phyloP scores from a whole-genome alignment of 2,888 invertebrate species.

The Leptodirus hochenwartii region DNA sequence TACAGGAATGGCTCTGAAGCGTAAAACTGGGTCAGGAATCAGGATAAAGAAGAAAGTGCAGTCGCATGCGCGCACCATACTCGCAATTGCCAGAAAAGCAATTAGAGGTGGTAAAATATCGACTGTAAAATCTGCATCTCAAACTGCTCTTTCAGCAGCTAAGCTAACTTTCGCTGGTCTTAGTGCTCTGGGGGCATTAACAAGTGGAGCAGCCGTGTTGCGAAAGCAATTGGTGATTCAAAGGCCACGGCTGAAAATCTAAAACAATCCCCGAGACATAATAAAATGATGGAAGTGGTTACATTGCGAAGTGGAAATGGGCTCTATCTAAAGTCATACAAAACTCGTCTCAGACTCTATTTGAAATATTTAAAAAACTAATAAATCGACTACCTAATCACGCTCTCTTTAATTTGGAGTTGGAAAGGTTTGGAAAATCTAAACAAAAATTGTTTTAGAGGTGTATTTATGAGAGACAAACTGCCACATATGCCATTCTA shows the following conservation, averaged over 20 bases:
- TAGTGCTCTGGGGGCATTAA: constrained; percentile 19
- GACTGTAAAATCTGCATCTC: no score
- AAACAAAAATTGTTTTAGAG: constrained; percentile 9
- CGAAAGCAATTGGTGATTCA: constrained; percentile 20
- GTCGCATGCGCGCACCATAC: no score
- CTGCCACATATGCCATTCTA: constrained; percentile 5
- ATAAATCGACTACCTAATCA: constrained; percentile 6
- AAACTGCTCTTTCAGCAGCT: no score
- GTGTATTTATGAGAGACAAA: constrained; percentile 8
- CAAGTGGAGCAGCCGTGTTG: constrained; percentile 21
- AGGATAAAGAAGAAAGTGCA: no score
- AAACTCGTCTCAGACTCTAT: constrained; percentile 7
- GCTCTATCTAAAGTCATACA: constrained; percentile 8
- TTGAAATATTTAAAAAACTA: no score
- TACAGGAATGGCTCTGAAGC: no score
- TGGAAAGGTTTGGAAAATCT: constrained; percentile 3
- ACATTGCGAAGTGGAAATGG: no score
- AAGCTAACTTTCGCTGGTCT: constrained; percentile 21
- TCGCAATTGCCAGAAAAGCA: no score
- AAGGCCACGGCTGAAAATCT: constrained; percentile 18
- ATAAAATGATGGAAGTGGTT: constrained; percentile 21
- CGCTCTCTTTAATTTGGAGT: constrained; percentile 7
- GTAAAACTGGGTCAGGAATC: no score
- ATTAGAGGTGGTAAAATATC: no score
- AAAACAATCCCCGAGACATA: constrained; percentile 19